Percentiles rank a stretch among this genome's conserved stretches.
Conservation (phyloP, 2,113 vertebrate species). For the Heterochromis multidens region DNA sequence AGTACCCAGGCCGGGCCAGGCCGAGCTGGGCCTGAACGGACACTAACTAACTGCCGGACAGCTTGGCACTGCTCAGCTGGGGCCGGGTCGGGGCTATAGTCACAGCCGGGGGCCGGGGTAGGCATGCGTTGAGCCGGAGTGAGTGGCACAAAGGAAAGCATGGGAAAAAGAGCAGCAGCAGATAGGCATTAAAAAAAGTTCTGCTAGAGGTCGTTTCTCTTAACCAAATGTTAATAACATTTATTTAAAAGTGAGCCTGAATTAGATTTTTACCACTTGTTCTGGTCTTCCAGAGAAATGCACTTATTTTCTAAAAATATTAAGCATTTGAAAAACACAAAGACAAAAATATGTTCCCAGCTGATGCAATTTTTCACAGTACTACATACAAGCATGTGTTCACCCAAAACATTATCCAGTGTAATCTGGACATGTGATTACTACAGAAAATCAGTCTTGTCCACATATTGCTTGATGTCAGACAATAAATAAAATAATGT, state of each 20-base stretch:
- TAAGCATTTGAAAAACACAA: background rate
- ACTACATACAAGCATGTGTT: background rate
- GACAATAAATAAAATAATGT: background rate
- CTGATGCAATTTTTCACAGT: background rate
- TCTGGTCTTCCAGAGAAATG: background rate
- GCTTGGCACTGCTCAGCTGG: constrained; percentile 61
- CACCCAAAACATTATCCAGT: background rate
- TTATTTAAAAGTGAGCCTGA: background rate
- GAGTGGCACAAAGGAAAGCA: constrained; percentile 60
- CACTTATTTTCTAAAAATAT: background rate
- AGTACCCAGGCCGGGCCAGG: constrained; percentile 48
- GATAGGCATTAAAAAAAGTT: constrained; percentile 26
- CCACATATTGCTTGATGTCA: background rate
- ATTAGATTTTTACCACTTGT: background rate
- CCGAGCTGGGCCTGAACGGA: constrained; percentile 53
- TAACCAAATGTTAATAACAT: background rate
- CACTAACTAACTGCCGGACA: constrained; percentile 66
- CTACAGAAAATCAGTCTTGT: constrained; percentile 32
- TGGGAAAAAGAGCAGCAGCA: constrained; percentile 65
- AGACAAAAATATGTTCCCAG: background rate
- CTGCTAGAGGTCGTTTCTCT: background rate
- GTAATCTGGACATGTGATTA: constrained; percentile 28
- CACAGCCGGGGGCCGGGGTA: constrained; percentile 59
- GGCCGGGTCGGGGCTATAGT: constrained; percentile 39
- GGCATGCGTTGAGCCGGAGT: constrained; percentile 69